A percentile compares a stretch with the other conserved stretches of the same genome.
Evolutionary conservation across 1,140 invertebrate genomes (phyloP).

Genomic region (Brachystomella parvula): DNA sequence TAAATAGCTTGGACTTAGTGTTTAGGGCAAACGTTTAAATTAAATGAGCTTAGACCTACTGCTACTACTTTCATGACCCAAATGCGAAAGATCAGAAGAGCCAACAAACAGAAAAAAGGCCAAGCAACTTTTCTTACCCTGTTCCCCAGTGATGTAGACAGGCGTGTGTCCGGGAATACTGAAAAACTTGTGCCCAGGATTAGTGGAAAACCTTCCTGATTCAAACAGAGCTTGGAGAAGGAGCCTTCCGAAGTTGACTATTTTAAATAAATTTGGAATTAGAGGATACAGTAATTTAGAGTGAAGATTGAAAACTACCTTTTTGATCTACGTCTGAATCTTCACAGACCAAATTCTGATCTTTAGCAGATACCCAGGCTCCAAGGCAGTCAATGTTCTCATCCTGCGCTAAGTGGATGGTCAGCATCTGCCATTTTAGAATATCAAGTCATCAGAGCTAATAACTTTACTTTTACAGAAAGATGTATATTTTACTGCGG

Average conservation of each 20-base stretch:
- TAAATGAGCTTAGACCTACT: conserved; percentile 24
- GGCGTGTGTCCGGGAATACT: conserved; percentile 91
- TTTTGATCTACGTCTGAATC: conserved; percentile 73
- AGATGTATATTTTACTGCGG: conserved; percentile 60
- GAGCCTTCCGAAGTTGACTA: conserved; percentile 93
- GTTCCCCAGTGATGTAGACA: conserved; percentile 78
- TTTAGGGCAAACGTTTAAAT: conserved; percentile 15
- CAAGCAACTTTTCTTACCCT: conserved; percentile 25
- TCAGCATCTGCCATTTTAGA: conserved; percentile 73
- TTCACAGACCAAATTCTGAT: conserved; percentile 71
- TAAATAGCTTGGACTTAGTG: too few species aligned
- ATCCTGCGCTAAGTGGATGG: conserved; percentile 91
- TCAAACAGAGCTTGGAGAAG: conserved; percentile 90
- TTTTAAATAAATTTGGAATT: not conserved
- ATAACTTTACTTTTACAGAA: not conserved
- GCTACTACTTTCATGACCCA: conserved; percentile 15
- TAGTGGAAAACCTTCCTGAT: conserved; percentile 62
- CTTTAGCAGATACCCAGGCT: conserved; percentile 95
- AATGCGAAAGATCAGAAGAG: not conserved
- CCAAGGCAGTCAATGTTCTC: conserved; percentile 90
- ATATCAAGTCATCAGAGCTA: not conserved
- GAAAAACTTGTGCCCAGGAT: conserved; percentile 71
- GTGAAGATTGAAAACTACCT: conserved; percentile 49
- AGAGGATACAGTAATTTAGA: conserved; percentile 18
- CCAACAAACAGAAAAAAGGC: too few species aligned